A percentile compares a stretch with the other conserved stretches of the same genome.
phyloP scores from a whole-genome alignment of 1,140 invertebrate genomes.

The Oncopeltus fasciatus region DNA sequence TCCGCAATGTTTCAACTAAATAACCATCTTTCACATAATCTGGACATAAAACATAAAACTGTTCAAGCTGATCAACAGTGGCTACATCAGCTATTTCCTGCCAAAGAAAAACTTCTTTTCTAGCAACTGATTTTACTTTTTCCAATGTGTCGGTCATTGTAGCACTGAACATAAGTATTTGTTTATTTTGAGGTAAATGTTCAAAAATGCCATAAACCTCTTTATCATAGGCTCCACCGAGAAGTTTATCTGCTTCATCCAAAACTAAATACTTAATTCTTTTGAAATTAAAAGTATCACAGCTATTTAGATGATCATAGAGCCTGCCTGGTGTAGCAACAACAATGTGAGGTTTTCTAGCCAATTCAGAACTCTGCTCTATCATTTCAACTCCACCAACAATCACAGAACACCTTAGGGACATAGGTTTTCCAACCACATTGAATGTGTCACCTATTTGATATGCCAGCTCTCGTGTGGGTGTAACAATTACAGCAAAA shows the following conservation, averaged over 20 bases:
- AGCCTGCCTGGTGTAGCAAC: conserved; percentile 78
- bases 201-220: conserved; percentile 71
- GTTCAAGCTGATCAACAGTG: conserved; percentile 76
- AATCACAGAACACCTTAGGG: conserved; percentile 65
- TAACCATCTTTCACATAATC: conserved; percentile 85
- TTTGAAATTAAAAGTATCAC: conserved; percentile 64
- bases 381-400: conserved; percentile 91
- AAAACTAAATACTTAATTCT: conserved; percentile 74
- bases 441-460: conserved; percentile 88
- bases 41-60: conserved; percentile 80
- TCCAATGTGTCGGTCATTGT: conserved; percentile 81
- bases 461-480: conserved; percentile 87
- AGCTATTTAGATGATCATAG: conserved; percentile 72
- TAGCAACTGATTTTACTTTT: conserved; percentile 39
- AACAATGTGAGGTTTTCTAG: conserved; percentile 81
- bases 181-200: conserved; percentile 61
- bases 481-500: conserved; percentile 87
- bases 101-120: conserved; percentile 39
- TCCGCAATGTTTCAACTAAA: conserved; percentile 72
- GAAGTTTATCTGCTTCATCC: conserved; percentile 82
- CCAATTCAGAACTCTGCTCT: conserved; percentile 69
- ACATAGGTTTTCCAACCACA: conserved; percentile 71
- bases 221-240: conserved; percentile 65
- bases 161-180: conserved; percentile 87
- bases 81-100: conserved; percentile 50